Evolutionary conservation across 2,888 invertebrate species (phyloP).

Genomic region (Cataglyphis albicans): DNA sequence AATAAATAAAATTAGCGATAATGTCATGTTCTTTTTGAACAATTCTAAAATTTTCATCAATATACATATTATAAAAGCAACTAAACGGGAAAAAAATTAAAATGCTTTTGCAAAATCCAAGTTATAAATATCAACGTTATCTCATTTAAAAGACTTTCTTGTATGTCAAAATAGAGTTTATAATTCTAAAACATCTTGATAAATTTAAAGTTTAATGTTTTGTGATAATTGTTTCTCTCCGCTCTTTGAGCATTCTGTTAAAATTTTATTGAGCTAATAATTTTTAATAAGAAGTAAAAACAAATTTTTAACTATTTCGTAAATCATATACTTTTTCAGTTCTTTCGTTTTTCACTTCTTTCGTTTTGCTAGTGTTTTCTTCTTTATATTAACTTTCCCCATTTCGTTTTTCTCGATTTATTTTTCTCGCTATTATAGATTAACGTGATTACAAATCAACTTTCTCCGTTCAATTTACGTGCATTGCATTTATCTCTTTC

Average conservation of each 20-base stretch:
- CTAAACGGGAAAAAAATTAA: background rate
- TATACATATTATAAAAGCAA: background rate
- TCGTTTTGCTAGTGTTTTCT: slow-evolving; percentile 14
- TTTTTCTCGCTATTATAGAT: slow-evolving; percentile 20
- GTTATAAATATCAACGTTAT: background rate
- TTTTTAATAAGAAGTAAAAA: background rate
- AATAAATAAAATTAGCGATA: background rate
- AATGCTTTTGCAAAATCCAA: slow-evolving; percentile 26
- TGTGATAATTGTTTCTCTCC: slow-evolving; percentile 69
- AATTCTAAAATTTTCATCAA: slow-evolving; percentile 5
- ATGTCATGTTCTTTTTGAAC: background rate
- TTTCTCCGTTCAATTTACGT: slow-evolving; percentile 40
- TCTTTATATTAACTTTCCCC: slow-evolving; percentile 30
- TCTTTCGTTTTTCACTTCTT: slow-evolving; percentile 35
- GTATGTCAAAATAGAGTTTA: slow-evolving; percentile 24
- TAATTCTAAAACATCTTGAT: slow-evolving; percentile 64
- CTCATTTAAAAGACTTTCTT: slow-evolving; percentile 10
- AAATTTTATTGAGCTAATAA: slow-evolving; percentile 7
- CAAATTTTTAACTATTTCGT: background rate
- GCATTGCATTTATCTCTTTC: background rate
- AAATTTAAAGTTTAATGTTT: slow-evolving; percentile 61
- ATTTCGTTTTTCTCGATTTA: slow-evolving; percentile 39
- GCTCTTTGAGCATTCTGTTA: background rate
- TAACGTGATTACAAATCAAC: slow-evolving; percentile 9
- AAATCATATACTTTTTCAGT: background rate